phyloP scores from a whole-genome alignment of 2,113 vertebrate genomes.

The Platanista minor region DNA sequence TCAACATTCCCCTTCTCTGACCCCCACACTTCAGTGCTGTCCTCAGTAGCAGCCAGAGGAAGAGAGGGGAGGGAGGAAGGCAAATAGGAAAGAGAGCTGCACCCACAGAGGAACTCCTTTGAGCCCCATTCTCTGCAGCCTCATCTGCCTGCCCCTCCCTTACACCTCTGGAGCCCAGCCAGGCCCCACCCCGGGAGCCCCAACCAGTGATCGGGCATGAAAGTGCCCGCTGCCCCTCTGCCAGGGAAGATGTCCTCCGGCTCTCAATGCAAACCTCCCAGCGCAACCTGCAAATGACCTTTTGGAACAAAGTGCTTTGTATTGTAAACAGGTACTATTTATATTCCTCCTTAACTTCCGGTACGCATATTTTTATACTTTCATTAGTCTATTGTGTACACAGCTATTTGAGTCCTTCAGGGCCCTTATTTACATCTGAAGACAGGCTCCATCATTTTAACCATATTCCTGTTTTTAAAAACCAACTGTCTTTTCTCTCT shows the following conservation, averaged over 20 bases:
- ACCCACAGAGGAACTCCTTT: background rate
- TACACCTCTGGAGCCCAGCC: background rate
- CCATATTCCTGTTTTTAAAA: background rate
- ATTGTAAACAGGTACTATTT: background rate
- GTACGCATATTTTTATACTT: background rate
- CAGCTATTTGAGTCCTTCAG: background rate
- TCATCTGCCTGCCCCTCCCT: background rate
- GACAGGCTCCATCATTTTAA: background rate
- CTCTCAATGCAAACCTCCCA: background rate
- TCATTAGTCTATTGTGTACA: background rate
- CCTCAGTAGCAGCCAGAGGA: background rate
- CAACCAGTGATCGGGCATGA: background rate
- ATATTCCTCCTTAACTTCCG: background rate
- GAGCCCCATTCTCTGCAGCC: background rate
- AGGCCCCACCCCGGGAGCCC: background rate
- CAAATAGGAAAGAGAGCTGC: background rate
- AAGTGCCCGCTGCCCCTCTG: accelerated
- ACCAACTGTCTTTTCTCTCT: background rate
- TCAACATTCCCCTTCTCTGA: no score
- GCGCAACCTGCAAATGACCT: background rate
- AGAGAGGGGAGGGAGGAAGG: background rate
- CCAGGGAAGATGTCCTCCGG: background rate
- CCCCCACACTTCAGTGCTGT: background rate
- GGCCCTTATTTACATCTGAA: background rate
- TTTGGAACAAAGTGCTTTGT: background rate